phyloP scores from a whole-genome alignment of 2,113 vertebrate species.

The Saccopteryx leptura region DNA sequence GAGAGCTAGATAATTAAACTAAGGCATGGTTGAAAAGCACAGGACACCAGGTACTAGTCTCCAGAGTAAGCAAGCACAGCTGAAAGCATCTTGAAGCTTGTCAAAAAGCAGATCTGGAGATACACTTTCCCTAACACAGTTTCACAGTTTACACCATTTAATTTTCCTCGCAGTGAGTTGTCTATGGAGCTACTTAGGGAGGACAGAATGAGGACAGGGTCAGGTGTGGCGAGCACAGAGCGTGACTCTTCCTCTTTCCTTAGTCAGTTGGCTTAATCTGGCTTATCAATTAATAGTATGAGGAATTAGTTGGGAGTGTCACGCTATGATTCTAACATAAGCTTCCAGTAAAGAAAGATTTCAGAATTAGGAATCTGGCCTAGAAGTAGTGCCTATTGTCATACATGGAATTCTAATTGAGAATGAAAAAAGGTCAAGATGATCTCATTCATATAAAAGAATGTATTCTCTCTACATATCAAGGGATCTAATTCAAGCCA shows the following conservation, averaged over 20 bases:
- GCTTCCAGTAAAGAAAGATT: background rate
- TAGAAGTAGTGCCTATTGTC: background rate
- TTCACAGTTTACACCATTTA: constrained; percentile 83
- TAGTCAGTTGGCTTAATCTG: background rate
- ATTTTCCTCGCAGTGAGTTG: constrained; percentile 84
- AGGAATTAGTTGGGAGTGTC: background rate
- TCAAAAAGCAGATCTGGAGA: constrained; percentile 84
- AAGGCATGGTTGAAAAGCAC: constrained; percentile 71
- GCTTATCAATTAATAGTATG: background rate
- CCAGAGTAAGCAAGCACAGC: constrained; percentile 77
- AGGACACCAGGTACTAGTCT: constrained; percentile 80
- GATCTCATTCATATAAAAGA: background rate
- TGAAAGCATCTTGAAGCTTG: constrained; percentile 79
- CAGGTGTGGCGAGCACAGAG: no score
- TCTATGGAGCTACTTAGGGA: constrained; percentile 31
- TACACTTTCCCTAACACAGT: constrained; percentile 85
- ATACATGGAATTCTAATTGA: background rate
- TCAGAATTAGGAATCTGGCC: background rate
- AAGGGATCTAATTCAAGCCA: background rate
- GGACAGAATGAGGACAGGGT: constrained; percentile 44
- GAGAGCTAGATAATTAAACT: constrained; percentile 67
- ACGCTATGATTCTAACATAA: background rate
- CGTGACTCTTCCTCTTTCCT: background rate
- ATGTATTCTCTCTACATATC: background rate
- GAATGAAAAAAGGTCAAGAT: background rate